Conservation (phyloP, 2,797 vertebrate genomes). For the Emys orbicularis region DNA sequence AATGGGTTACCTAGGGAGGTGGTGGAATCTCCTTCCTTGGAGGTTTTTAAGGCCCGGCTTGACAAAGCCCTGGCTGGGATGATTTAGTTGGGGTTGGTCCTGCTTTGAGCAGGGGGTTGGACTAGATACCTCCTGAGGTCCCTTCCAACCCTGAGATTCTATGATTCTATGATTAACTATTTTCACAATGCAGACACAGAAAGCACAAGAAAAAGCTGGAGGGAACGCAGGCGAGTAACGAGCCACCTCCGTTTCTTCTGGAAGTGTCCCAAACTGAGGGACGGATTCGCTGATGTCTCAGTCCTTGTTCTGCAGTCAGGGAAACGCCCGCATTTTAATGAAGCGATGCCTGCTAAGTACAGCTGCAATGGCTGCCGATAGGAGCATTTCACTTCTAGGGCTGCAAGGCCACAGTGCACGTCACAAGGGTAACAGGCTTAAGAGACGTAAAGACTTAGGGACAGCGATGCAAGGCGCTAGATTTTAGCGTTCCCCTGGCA, state of each 20-base stretch:
- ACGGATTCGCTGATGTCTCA: neutral
- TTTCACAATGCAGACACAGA: neutral
- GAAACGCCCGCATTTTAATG: neutral
- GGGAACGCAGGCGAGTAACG: neutral
- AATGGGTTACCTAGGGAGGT: no score
- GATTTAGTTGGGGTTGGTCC: no score
- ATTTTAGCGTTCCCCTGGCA: neutral
- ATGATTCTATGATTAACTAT: neutral
- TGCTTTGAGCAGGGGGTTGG: no score
- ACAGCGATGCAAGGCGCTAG: neutral
- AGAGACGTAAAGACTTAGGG: neutral
- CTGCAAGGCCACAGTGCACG: neutral
- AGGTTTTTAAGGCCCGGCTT: no score
- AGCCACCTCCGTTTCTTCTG: neutral
- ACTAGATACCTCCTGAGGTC: no score
- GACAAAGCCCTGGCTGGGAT: no score
- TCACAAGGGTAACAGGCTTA: neutral
- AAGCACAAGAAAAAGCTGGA: neutral
- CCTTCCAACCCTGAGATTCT: no score
- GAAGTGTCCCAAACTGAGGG: neutral
- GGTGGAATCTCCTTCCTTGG: no score
- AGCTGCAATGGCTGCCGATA: neutral
- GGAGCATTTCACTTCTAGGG: neutral
- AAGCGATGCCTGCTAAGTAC: neutral
- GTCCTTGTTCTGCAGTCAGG: neutral